phyloP scores from a whole-genome alignment of 2,888 invertebrate genomes.

The Unio delphinus region DNA sequence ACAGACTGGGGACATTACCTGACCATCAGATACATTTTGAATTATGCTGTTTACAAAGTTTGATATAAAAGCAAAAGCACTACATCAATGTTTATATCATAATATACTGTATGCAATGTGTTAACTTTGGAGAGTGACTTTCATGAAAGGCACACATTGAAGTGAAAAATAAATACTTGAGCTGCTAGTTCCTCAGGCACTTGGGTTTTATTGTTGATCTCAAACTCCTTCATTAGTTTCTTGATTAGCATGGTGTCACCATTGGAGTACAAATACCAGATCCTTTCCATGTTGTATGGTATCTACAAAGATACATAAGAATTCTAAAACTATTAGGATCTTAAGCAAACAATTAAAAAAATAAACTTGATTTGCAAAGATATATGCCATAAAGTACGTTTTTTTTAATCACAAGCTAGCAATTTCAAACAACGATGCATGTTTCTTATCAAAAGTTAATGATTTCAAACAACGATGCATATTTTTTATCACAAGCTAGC shows the following conservation, averaged over 20 bases:
- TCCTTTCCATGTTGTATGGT: conserved; percentile 72
- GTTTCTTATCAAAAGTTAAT: too few species aligned
- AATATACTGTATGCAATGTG: background rate
- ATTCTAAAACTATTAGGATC: background rate
- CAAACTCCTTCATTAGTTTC: conserved; percentile 62
- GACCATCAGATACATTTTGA: too few species aligned
- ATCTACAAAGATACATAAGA: conserved; percentile 49
- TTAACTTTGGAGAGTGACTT: background rate
- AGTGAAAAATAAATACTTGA: conserved; percentile 41
- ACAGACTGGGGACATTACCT: too few species aligned
- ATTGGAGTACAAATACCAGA: conserved; percentile 68
- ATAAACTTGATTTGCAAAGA: too few species aligned
- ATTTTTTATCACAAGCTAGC: too few species aligned
- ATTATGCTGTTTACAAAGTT: too few species aligned
- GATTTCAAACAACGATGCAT: too few species aligned
- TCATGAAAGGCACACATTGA: background rate
- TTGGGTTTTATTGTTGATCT: conserved; percentile 38
- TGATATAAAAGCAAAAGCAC: background rate
- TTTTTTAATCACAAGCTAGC: too few species aligned
- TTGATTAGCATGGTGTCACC: conserved; percentile 53
- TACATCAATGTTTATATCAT: background rate
- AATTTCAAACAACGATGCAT: too few species aligned
- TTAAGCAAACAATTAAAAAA: background rate
- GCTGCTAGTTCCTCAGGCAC: conserved; percentile 53
- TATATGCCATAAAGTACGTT: too few species aligned